phyloP scores from a whole-genome alignment of 1,140 invertebrate species.

The Drosophila setifemur region DNA sequence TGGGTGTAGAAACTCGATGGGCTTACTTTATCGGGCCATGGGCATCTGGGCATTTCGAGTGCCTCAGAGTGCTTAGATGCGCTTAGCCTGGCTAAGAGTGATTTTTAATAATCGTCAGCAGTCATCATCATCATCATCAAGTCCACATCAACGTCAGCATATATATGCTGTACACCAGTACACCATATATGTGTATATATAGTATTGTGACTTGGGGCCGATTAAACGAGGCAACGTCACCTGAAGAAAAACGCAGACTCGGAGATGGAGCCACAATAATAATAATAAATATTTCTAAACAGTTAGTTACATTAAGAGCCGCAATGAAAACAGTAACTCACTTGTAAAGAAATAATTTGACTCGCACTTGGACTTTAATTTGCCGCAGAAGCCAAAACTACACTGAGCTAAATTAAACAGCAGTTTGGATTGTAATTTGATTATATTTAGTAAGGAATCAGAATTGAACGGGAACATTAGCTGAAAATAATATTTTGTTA shows the following conservation, averaged over 20 bases:
- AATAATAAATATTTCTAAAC: conserved; percentile 77
- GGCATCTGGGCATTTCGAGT: conserved; percentile 20
- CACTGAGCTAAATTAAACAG: conserved; percentile 14
- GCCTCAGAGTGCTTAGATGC: conserved; percentile 58
- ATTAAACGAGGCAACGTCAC: conserved; percentile 73
- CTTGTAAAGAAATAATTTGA: conserved; percentile 80
- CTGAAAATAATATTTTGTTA: too few species aligned
- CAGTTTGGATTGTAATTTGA: too few species aligned
- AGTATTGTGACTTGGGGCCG: too few species aligned
- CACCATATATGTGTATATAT: not conserved
- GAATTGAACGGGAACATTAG: too few species aligned
- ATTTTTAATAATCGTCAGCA: conserved; percentile 67
- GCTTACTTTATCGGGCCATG: conserved; percentile 48
- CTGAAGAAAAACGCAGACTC: conserved; percentile 7
- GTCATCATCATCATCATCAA: conserved; percentile 46
- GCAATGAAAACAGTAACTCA: conserved; percentile 80
- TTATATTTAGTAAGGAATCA: too few species aligned
- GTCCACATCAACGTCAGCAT: not conserved
- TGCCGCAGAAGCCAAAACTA: conserved; percentile 38
- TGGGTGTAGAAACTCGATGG: conserved; percentile 18
- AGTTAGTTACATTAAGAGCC: conserved; percentile 80
- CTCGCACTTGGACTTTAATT: conserved; percentile 80
- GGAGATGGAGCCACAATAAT: conserved; percentile 7
- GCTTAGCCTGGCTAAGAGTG: conserved; percentile 69
- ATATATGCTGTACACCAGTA: not conserved